Base-by-base conservation (phyloP, 1,140 invertebrate species). In the Zaprionus gabonicus region DNA sequence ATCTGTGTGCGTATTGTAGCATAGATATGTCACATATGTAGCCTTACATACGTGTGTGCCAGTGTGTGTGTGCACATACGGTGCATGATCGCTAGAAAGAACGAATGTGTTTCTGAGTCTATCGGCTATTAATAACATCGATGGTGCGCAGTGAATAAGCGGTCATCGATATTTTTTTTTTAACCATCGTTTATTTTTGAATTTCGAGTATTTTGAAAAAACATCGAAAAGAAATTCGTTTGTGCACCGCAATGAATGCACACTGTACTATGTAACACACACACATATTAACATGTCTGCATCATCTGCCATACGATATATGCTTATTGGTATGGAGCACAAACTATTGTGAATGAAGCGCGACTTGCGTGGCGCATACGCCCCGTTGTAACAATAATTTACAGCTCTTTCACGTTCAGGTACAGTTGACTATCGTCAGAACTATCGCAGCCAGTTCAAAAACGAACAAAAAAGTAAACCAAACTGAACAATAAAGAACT, bases 361-460 rank as follows among this genome's bases (percentile, higher is more conserved):
- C 67, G 36, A 55, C 81, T 76, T 51, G 23, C 27, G 38, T 34
- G 28, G 27, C 58, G 65, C 51, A 67, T 62, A 72, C 70, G 70
- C 56, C 70, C 70, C 70, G 69, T 71, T 65, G 20, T 53, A 38
- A 36, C 34, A 34, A 41, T 15, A 41, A 41, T 49, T 49, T 25
- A 23, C 20, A 51, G 46, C 20, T 12, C 46, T 25, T n/a, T 17
- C 2, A 49, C 15, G 17, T 49, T 31, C n/a, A 49, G 20, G n/a
- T 63, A 27, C 60, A 63, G 28, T 63, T 49, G 28, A 25, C 46
- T 51, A 51, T 51, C 46, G 46, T 41, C 20, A 51, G 23, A 51
- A 51, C 20, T 51, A 51, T 51, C 46, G 20, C 23, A n/a, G 4
- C 3, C 17, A 17, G 23, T 20, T 28, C 31, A 34, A 34, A 34